Evolutionary conservation across 2,113 vertebrate genomes (phyloP).

Genomic region (Forbesichthys agassizii): DNA sequence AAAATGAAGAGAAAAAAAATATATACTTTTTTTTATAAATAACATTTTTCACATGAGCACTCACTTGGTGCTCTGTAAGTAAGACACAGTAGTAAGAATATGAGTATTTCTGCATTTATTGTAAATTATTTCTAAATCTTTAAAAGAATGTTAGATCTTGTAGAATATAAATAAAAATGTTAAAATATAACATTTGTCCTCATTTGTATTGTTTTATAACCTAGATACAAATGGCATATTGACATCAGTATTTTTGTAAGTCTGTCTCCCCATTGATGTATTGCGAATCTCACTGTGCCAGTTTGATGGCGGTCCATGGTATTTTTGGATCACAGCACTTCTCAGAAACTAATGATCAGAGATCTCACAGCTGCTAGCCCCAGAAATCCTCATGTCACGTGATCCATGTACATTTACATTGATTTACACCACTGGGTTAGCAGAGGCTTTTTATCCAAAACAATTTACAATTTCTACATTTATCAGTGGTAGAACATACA

Average conservation of each 20-base stretch:
- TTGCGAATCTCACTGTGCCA: not conserved
- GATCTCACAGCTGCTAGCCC: conserved; percentile 54
- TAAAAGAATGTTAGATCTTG: conserved; percentile 1
- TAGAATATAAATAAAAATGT: conserved; percentile 9
- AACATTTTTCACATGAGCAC: conserved; percentile 40
- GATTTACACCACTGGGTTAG: no score
- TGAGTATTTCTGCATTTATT: conserved; percentile 21
- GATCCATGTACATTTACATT: not conserved
- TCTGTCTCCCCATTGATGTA: no score
- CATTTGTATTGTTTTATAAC: not conserved
- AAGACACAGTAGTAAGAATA: not conserved
- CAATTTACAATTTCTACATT: no score
- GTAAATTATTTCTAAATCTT: conserved; percentile 52
- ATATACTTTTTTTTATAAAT: conserved; percentile 62
- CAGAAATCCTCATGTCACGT: conserved; percentile 11
- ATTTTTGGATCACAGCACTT: conserved; percentile 58
- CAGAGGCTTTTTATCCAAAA: no score
- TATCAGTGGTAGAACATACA: no score
- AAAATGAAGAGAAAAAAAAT: conserved; percentile 45
- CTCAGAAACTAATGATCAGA: conserved; percentile 51
- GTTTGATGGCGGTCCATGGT: conserved; percentile 23
- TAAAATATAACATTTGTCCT: not conserved
- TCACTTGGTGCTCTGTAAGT: not conserved
- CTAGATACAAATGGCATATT: not conserved
- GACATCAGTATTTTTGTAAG: not conserved